Base-by-base conservation (phyloP, 2,888 invertebrate genomes). In the Caenorhabditis sp. region DNA sequence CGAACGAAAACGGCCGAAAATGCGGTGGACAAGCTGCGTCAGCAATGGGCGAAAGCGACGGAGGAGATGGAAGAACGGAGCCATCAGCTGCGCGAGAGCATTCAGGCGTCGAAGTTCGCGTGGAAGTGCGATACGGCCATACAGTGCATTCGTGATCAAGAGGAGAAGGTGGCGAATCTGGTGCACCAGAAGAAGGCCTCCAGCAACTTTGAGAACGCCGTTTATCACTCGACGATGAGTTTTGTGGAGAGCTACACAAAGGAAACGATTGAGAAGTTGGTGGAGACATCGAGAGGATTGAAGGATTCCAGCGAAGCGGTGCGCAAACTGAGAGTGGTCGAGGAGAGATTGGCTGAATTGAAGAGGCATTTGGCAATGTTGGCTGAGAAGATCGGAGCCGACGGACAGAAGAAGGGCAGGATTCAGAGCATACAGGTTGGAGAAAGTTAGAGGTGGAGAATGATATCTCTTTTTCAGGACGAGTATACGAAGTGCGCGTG, bases 171-270 rank as follows among this genome's bases (percentile, higher is more conserved):
- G 1, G 37, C 52, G 17, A 72, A 72, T 17, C 24, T 72, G 7
- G 55, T 63, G 11, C 50, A 45, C 2, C 72, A 72, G 22, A 41
- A 58, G 24, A 48, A 52, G 20, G 39, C 45, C 22, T 45, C 45
- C 4, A 43, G 41, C 20, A 78, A 32, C 41, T 78, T 72, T 22
- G 77, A 78, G 26, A 39, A 61, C 24, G 50, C 77, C 1, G 53
- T 53, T 7, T 72, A 52, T 37, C 63, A 72, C 30, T 39, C 63
- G 15, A 72, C 72, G 13, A 15, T 30, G 11, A 58, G 20, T 27
- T 72, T 72, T 17, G 41, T 72, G 2, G 63, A 72, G 17, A 56
- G 45, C 15, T 72, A 63, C 24, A 20, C 48, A 2, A 30, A 32
- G 11, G 63, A 63, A 13, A 58, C 58, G 3, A 37, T 72, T 27